Evolutionary conservation across 1,140 invertebrate genomes (phyloP).

Genomic region (Bilobella aurantiaca): DNA sequence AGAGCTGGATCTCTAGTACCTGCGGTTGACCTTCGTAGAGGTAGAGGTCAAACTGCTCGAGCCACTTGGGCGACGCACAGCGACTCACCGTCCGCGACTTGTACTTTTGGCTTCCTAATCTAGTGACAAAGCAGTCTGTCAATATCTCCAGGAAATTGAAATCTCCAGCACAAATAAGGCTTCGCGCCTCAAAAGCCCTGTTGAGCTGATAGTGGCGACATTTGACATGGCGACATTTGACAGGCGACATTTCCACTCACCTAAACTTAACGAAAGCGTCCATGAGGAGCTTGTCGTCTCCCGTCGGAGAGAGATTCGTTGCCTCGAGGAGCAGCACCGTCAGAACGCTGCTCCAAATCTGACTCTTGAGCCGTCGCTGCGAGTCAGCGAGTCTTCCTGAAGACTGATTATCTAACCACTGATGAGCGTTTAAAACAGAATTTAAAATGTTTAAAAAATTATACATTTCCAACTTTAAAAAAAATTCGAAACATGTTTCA

Average conservation of each 20-base stretch:
- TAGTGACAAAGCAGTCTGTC: constrained; percentile 38
- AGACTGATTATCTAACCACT: constrained; percentile 31
- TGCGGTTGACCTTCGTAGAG: constrained; percentile 82
- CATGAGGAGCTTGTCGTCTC: constrained; percentile 63
- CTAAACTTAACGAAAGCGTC: constrained; percentile 96
- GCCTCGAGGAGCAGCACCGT: constrained; percentile 93
- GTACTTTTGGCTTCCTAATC: constrained; percentile 93
- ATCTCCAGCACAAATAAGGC: background rate
- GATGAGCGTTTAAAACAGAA: background rate
- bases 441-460: background rate
- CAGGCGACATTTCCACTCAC: constrained; percentile 43
- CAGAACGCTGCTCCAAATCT: constrained; percentile 90
- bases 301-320: constrained; percentile 75
- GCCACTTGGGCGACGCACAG: constrained; percentile 74
- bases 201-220: too few species aligned
- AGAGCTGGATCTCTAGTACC: constrained; percentile 77
- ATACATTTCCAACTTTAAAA: background rate
- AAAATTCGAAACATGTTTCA: background rate
- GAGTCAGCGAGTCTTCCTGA: constrained; percentile 51
- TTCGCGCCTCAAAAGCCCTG: too few species aligned
- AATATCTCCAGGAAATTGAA: background rate
- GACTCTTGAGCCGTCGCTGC: constrained; percentile 69
- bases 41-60: constrained; percentile 96
- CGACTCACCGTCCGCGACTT: constrained; percentile 87
- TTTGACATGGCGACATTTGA: constrained; percentile 2